phyloP scores from a whole-genome alignment of 2,888 invertebrate genomes.

The Amphipyra berbera region DNA sequence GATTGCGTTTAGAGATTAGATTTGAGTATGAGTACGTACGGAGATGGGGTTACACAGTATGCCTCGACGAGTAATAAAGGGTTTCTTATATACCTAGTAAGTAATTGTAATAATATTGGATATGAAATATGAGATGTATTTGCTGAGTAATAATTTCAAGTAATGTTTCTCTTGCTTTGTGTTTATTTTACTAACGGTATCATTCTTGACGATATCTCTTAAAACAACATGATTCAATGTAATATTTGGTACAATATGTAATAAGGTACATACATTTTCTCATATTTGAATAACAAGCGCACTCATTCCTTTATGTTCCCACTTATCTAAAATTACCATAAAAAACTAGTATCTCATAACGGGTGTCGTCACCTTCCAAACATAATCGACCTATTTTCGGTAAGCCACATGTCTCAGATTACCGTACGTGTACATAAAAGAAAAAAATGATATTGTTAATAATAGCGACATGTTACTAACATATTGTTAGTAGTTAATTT shows the following conservation, averaged over 20 bases:
- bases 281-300: conserved; percentile 41
- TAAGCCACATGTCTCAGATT: conserved; percentile 80
- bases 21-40: conserved; percentile 42
- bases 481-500: conserved; percentile 65
- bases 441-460: conserved; percentile 65
- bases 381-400: conserved; percentile 77
- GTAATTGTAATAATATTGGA: neutral
- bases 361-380: conserved; percentile 65
- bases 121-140: no score
- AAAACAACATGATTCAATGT: neutral
- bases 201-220: no score
- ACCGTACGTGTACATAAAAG: conserved; percentile 74
- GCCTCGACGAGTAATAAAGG: no score
- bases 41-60: conserved; percentile 29
- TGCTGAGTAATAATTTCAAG: no score
- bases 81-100: neutral
- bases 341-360: conserved; percentile 45
- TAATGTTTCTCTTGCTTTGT: no score
- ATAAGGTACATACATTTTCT: conserved; percentile 9
- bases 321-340: conserved; percentile 47
- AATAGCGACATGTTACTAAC: conserved; percentile 57
- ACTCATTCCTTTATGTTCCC: conserved; percentile 17
- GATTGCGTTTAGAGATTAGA: conserved; percentile 54
- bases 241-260: conserved; percentile 13
- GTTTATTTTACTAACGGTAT: no score